These are phyloP conservation scores for Narcine bancroftii DNA, from an alignment of 2,113 vertebrate genomes.

Conservation along the genomic window DNA sequence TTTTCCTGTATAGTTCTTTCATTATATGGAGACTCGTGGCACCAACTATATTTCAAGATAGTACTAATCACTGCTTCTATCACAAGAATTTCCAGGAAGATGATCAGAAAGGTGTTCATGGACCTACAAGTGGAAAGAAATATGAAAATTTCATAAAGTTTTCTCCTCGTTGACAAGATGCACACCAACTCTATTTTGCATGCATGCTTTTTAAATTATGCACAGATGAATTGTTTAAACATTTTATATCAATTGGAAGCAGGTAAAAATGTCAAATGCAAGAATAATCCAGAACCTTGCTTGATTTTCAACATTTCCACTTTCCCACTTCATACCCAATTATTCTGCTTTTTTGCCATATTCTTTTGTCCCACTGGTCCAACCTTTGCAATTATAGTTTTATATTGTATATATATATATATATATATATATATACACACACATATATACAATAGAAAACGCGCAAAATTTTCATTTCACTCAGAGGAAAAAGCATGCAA, in stretches of 20 bases:
- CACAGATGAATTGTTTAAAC: neutral
- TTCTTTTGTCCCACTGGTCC: neutral
- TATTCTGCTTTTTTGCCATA: neutral
- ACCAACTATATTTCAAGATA: constrained; percentile 93
- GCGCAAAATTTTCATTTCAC: neutral
- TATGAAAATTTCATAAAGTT: neutral
- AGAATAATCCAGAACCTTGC: no score
- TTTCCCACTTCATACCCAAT: neutral
- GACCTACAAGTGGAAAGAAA: constrained; percentile 62
- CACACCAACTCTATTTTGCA: neutral
- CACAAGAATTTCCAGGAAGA: constrained; percentile 90
- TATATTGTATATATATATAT: no score
- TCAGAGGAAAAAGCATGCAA: no score
- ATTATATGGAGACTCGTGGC: constrained; percentile 93
- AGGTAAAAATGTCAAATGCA: no score
- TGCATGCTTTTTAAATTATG: neutral
- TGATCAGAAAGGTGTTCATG: constrained; percentile 95
- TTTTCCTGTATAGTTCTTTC: constrained; percentile 83
- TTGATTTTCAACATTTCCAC: neutral
- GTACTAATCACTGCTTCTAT: constrained; percentile 90
- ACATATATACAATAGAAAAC: neutral
- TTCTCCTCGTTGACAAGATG: neutral
- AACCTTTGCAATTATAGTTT: neutral
- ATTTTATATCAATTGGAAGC: neutral
- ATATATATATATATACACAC: no score